Evolutionary conservation across 2,888 invertebrate genomes (phyloP).

Genomic region (Pterostichus madidus): DNA sequence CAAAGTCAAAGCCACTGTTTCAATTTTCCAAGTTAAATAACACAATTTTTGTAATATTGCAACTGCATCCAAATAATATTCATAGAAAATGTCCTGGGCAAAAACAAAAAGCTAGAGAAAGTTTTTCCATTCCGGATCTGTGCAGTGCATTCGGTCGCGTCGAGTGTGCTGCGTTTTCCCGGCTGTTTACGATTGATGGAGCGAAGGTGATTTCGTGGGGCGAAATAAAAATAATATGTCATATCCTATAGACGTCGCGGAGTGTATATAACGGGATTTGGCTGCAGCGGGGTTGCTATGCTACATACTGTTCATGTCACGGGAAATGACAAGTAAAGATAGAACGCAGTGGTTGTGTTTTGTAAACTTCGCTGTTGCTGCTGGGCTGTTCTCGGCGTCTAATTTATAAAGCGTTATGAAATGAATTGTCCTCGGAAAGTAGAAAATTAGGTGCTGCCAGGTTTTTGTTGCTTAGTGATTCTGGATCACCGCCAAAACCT

Average conservation of each 20-base stretch:
- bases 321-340: conserved; percentile 9
- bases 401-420: conserved; percentile 31
- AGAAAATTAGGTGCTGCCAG: conserved; percentile 34
- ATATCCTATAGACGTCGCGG: conserved; percentile 57
- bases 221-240: conserved; percentile 64
- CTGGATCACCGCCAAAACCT: not conserved
- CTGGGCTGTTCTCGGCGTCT: conserved; percentile 2
- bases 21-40: not conserved
- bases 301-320: conserved; percentile 12
- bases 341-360: not conserved
- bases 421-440: conserved; percentile 32
- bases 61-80: conserved; percentile 43
- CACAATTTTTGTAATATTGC: conserved; percentile 14
- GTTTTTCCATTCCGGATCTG: conserved; percentile 43
- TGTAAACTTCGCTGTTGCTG: conserved; percentile 11
- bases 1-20: too few relatives aligned
- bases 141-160: conserved; percentile 4
- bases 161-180: conserved; percentile 24
- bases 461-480: not conserved
- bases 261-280: conserved; percentile 52
- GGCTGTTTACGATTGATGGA: conserved; percentile 62
- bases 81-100: conserved; percentile 11
- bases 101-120: not conserved
- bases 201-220: conserved; percentile 57
- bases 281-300: conserved; percentile 7